These are phyloP conservation scores for Brachyptera risi DNA, from an alignment of 2,888 invertebrate genomes.

Conservation along the genomic window DNA sequence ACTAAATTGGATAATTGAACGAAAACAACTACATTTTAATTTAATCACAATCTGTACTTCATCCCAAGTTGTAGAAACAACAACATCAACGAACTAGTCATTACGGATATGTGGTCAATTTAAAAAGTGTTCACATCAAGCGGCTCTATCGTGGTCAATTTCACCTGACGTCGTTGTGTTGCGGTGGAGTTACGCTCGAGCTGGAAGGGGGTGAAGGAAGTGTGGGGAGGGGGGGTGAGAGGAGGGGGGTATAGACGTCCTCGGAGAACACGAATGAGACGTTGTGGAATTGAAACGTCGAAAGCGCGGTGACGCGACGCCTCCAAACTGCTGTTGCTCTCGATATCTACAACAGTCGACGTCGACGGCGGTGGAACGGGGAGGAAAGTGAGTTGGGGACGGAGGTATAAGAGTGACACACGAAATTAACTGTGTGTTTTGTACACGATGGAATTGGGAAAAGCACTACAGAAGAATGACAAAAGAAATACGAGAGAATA, in stretches of 20 bases:
- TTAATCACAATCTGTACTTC: no score
- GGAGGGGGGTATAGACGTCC: background rate
- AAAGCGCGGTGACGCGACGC: conserved; percentile 1
- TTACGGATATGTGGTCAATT: no score
- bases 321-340: background rate
- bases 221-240: background rate
- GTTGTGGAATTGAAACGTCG: conserved; percentile 9
- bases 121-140: no score
- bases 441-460: background rate
- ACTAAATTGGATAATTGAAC: no score
- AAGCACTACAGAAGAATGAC: background rate
- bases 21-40: no score
- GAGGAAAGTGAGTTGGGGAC: background rate
- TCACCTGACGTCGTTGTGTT: no score
- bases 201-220: no score
- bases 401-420: background rate
- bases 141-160: no score
- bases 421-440: background rate
- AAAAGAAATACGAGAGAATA: no score
- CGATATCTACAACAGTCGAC: background rate
- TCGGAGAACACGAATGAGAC: conserved; percentile 7
- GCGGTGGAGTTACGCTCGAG: no score
- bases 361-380: background rate
- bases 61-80: no score
- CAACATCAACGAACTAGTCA: no score